These are phyloP conservation scores for Scaptomyza montana DNA, from an alignment of 1,140 invertebrate genomes.

Conservation along the genomic window DNA sequence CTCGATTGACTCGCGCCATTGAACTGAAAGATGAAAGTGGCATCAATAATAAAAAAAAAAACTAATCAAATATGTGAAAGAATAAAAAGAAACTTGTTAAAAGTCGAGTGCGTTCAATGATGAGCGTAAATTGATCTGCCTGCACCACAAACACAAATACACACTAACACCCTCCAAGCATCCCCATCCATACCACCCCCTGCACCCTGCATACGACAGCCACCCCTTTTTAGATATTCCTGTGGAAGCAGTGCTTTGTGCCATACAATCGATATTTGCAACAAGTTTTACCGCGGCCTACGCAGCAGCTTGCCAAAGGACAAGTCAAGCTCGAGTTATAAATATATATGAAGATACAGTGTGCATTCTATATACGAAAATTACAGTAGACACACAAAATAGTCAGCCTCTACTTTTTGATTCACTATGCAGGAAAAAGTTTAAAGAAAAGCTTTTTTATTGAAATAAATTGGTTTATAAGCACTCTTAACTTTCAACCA, in stretches of 20 bases:
- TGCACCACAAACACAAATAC: slow-evolving; percentile 9
- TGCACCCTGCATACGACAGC: background rate
- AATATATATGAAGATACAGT: background rate
- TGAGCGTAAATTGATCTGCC: slow-evolving; percentile 41
- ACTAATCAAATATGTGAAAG: background rate
- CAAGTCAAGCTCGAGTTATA: slow-evolving; percentile 16
- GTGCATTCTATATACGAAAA: background rate
- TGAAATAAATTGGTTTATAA: no score
- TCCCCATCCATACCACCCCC: no score
- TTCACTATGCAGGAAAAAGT: no score
- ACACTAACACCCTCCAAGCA: background rate
- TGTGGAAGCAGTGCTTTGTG: slow-evolving; percentile 8
- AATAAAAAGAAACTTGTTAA: slow-evolving; percentile 35
- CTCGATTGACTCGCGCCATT: slow-evolving; percentile 31
- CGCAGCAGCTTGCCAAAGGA: slow-evolving; percentile 32
- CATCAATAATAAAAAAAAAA: slow-evolving; percentile 9
- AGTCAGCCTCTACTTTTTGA: no score
- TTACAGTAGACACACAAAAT: no score
- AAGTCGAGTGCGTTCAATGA: slow-evolving; percentile 57
- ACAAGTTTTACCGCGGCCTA: slow-evolving; percentile 60
- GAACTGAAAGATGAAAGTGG: slow-evolving; percentile 28
- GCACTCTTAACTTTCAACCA: no score
- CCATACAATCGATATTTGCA: slow-evolving; percentile 74
- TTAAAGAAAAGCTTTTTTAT: no score
- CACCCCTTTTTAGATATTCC: background rate